Percentiles rank a stretch among this genome's conserved stretches.
phyloP scores from a whole-genome alignment of 2,113 vertebrate species.

The Coturnix japonica region DNA sequence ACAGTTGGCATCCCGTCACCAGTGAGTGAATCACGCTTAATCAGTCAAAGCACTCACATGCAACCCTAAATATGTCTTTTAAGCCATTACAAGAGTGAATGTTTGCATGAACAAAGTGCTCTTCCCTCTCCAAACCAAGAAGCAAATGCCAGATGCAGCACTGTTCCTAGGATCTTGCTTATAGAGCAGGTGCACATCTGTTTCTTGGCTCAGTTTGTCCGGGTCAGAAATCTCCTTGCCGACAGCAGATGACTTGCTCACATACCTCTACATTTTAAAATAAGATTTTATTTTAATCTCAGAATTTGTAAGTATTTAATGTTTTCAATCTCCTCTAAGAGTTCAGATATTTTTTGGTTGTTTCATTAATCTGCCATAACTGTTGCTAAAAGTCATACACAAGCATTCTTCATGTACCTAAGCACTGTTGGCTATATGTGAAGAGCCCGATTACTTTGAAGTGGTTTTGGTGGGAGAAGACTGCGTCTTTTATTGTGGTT shows the following conservation, averaged over 20 bases:
- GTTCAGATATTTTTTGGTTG: neutral
- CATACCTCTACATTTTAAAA: conserved; percentile 37
- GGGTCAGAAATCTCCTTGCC: conserved; percentile 37
- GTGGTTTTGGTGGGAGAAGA: conserved; percentile 31
- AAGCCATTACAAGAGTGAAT: neutral
- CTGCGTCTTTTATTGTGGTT: conserved; percentile 51
- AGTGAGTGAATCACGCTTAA: neutral
- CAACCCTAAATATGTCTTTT: neutral
- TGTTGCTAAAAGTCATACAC: neutral
- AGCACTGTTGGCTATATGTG: neutral
- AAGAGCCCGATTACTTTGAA: conserved; percentile 45
- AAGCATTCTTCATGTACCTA: neutral
- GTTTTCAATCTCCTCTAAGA: neutral
- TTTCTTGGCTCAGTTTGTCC: conserved; percentile 27
- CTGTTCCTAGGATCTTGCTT: neutral
- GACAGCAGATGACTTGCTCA: conserved; percentile 11
- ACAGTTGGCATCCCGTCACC: neutral
- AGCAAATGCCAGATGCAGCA: neutral
- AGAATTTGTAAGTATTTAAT: neutral
- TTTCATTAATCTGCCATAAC: neutral
- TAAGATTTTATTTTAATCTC: neutral
- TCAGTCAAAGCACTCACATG: neutral
- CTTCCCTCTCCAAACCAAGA: neutral
- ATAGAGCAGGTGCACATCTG: neutral
- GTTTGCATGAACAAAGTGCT: neutral